Evolutionary conservation across 2,797 vertebrate species (phyloP).

Genomic region (Pteropus rufus): DNA sequence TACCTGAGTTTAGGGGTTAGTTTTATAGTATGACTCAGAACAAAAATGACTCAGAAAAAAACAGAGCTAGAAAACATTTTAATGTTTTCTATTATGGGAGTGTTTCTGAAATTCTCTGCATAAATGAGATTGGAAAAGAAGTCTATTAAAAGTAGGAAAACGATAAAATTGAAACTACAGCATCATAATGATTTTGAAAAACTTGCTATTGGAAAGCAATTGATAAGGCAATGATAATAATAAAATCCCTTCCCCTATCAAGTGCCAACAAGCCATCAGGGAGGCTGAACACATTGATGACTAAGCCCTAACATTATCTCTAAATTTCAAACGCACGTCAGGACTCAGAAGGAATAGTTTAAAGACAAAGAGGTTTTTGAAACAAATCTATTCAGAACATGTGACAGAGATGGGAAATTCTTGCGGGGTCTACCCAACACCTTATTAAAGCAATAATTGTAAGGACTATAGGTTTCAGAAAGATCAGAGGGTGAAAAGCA

Average conservation of each 20-base stretch:
- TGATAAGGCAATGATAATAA: background rate
- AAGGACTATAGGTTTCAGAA: background rate
- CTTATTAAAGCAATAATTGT: background rate
- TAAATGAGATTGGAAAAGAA: background rate
- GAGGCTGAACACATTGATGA: background rate
- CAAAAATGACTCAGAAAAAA: background rate
- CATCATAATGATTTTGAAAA: conserved; percentile 9
- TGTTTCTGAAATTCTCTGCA: background rate
- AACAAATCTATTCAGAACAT: background rate
- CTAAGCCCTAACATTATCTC: background rate
- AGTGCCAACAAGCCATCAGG: background rate
- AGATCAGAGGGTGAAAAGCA: background rate
- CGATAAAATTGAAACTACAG: background rate
- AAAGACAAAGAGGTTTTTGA: background rate
- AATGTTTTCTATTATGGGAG: background rate
- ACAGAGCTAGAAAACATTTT: background rate
- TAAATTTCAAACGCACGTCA: background rate
- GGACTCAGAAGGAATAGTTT: background rate
- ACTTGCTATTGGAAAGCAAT: background rate
- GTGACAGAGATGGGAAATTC: background rate
- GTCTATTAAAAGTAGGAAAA: background rate
- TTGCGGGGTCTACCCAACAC: background rate
- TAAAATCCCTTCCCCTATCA: background rate
- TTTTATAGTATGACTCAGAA: background rate
- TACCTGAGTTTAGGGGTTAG: background rate